phyloP scores from a whole-genome alignment of 2,113 vertebrate genomes.

The Psittacus erithacus region DNA sequence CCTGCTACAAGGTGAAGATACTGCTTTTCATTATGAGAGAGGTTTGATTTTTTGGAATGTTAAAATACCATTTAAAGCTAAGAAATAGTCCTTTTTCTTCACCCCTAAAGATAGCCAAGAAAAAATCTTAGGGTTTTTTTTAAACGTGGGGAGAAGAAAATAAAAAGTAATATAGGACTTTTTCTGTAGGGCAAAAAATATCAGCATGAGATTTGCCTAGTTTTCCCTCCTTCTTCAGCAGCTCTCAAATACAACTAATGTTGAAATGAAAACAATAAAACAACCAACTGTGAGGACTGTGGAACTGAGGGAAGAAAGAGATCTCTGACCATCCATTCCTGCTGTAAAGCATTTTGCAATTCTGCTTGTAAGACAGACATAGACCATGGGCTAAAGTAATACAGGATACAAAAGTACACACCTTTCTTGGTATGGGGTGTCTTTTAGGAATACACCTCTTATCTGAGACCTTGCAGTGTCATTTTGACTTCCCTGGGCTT shows the following conservation, averaged over 20 bases:
- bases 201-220: not conserved
- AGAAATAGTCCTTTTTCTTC: not conserved
- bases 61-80: not conserved
- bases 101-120: not conserved
- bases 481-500: not conserved
- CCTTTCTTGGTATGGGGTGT: not conserved
- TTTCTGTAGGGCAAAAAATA: not conserved
- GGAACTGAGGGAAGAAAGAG: not conserved
- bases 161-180: not conserved
- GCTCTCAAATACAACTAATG: not conserved
- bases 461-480: not conserved
- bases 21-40: not conserved
- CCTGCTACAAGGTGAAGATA: not conserved
- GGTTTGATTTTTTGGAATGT: not conserved
- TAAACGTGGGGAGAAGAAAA: not conserved
- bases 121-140: not conserved
- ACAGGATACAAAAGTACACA: not conserved
- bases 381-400: not conserved
- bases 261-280: slow-evolving; percentile 25
- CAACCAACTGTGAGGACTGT: not conserved
- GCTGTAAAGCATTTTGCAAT: not conserved
- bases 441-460: not conserved
- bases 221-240: not conserved
- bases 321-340: not conserved
- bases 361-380: not conserved